phyloP scores from a whole-genome alignment of 2,113 vertebrate species.

The Stomatorhinus ivindoensis region DNA sequence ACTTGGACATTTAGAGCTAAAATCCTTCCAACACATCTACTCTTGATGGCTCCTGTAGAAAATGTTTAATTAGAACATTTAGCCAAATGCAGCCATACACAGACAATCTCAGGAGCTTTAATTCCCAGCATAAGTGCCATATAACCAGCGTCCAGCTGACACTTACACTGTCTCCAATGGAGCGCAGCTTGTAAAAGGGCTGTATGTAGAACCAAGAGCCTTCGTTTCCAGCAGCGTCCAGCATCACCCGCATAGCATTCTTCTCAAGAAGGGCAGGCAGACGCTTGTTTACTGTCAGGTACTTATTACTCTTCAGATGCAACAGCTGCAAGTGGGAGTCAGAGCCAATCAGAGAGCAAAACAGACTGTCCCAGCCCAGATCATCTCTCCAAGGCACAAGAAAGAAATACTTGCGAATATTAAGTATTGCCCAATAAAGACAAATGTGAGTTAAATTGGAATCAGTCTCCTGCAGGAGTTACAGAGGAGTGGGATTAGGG shows the following conservation, averaged over 20 bases:
- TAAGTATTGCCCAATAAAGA: background rate
- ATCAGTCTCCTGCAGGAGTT: background rate
- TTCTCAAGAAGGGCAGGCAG: constrained; percentile 93
- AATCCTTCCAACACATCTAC: background rate
- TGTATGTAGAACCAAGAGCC: constrained; percentile 99
- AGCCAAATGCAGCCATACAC: background rate
- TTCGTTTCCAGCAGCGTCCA: constrained; percentile 94
- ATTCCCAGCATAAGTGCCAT: background rate
- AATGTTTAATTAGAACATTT: background rate
- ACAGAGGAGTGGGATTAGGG: background rate
- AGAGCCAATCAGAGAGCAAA: background rate
- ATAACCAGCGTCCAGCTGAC: background rate
- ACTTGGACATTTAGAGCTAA: background rate
- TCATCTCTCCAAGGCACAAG: background rate
- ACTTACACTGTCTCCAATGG: constrained; percentile 95
- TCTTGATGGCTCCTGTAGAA: background rate
- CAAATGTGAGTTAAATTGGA: background rate
- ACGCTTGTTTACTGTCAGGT: constrained; percentile 96
- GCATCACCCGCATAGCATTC: constrained; percentile 94
- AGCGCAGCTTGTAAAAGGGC: constrained; percentile 95
- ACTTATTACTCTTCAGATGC: constrained; percentile 98
- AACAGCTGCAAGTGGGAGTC: constrained; percentile 67
- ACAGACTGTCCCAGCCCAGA: background rate
- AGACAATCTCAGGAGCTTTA: background rate
- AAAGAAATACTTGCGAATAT: background rate